Evolutionary conservation across 2,888 invertebrate genomes (phyloP).

Genomic region (Schizotus pectinicornis): DNA sequence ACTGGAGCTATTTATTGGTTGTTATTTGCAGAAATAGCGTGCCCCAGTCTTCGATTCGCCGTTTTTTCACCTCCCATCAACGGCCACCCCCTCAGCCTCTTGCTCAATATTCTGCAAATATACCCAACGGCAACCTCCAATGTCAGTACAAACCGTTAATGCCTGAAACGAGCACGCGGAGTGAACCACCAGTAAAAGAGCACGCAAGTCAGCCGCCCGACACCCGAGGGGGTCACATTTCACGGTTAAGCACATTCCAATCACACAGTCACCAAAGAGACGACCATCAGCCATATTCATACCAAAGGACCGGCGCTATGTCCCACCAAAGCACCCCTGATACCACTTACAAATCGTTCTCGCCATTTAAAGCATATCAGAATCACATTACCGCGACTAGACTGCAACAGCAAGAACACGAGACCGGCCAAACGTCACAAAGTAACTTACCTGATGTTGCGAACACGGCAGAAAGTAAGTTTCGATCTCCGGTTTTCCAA

Average conservation of each 20-base stretch:
- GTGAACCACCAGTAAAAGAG: slow-evolving; percentile 15
- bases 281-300: slow-evolving; percentile 37
- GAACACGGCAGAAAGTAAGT: slow-evolving; percentile 25
- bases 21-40: slow-evolving; percentile 41
- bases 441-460: slow-evolving; percentile 4
- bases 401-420: slow-evolving; percentile 30
- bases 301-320: slow-evolving; percentile 43
- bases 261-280: slow-evolving; percentile 42
- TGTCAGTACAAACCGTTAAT: slow-evolving; percentile 23
- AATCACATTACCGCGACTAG: slow-evolving; percentile 42
- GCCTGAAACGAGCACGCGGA: slow-evolving; percentile 9
- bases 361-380: slow-evolving; percentile 51
- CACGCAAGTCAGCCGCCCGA: slow-evolving; percentile 37
- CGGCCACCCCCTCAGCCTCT: slow-evolving; percentile 41
- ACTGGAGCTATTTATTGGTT: background rate
- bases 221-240: slow-evolving; percentile 40
- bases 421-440: slow-evolving; percentile 1
- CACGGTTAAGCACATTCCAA: slow-evolving; percentile 50
- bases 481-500: slow-evolving; percentile 29
- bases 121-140: slow-evolving; percentile 31
- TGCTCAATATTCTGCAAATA: slow-evolving; percentile 26
- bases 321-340: slow-evolving; percentile 34
- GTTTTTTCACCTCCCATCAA: slow-evolving; percentile 44
- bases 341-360: slow-evolving; percentile 45
- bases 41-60: slow-evolving; percentile 42